These are phyloP conservation scores for Eurypyga helias DNA, from an alignment of 2,113 vertebrate species.

Conservation along the genomic window DNA sequence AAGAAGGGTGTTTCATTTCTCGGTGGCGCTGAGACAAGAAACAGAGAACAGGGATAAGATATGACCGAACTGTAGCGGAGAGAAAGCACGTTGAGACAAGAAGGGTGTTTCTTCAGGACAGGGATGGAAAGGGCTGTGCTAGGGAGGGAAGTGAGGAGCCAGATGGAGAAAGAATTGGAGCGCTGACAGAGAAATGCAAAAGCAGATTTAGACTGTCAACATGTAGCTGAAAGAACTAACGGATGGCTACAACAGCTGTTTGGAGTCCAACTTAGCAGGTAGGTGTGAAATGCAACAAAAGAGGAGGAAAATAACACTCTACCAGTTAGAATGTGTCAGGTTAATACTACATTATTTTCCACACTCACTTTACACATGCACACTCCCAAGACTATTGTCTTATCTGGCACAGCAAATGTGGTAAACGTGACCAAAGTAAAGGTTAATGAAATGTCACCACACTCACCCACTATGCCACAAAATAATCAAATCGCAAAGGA, in stretches of 20 bases:
- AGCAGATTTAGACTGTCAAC: background rate
- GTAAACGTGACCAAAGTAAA: background rate
- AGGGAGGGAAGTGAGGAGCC: background rate
- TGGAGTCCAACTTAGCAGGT: background rate
- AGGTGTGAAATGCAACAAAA: background rate
- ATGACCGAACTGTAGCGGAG: background rate
- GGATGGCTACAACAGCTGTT: background rate
- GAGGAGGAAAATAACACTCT: background rate
- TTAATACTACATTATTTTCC: background rate
- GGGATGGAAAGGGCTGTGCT: background rate
- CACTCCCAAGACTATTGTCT: background rate
- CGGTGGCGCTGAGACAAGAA: background rate
- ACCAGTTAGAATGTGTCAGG: background rate
- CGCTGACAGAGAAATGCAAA: background rate
- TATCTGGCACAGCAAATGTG: background rate
- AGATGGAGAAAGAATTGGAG: background rate
- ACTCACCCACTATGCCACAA: background rate
- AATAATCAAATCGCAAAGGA: background rate
- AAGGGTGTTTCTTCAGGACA: background rate
- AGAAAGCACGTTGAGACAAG: background rate
- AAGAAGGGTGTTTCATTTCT: background rate
- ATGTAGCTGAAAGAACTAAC: background rate
- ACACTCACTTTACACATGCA: background rate
- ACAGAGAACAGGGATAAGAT: background rate
- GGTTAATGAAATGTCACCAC: background rate